A percentile compares a stretch with the other conserved stretches of the same genome.
Evolutionary conservation across 1,140 invertebrate genomes (phyloP).

Genomic region (Cyrtorhinus lividipennis): DNA sequence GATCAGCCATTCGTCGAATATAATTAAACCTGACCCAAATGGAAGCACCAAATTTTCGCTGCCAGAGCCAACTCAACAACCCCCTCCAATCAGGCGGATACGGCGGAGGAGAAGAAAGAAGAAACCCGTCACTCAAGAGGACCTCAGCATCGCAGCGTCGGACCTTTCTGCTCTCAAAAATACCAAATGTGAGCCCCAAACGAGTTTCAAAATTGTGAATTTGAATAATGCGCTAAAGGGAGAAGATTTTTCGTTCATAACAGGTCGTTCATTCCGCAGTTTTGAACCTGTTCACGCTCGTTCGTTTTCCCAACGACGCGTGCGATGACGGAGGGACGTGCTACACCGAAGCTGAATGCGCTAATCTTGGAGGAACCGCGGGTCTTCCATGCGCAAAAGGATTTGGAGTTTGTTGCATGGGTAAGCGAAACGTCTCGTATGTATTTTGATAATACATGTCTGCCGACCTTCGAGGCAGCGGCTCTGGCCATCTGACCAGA

Average conservation of each 20-base stretch:
- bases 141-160: not conserved
- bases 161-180: not conserved
- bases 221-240: no score
- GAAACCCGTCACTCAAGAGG: not conserved
- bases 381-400: constrained; percentile 56
- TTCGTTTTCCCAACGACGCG: constrained; percentile 48
- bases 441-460: no score
- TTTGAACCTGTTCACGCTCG: constrained; percentile 54
- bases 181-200: not conserved
- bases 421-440: no score
- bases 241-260: no score
- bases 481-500: no score
- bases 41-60: no score
- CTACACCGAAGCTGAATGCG: constrained; percentile 48
- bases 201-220: no score
- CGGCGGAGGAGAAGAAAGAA: not conserved
- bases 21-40: not conserved
- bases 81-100: no score
- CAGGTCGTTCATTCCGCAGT: no score
- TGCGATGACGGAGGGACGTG: constrained; percentile 49
- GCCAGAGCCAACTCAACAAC: no score
- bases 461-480: no score
- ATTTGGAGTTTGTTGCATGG: constrained; percentile 57
- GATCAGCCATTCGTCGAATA: not conserved
- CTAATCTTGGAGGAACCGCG: constrained; percentile 38